phyloP scores from a whole-genome alignment of 2,113 vertebrate species.

The Platycercus adscitus region DNA sequence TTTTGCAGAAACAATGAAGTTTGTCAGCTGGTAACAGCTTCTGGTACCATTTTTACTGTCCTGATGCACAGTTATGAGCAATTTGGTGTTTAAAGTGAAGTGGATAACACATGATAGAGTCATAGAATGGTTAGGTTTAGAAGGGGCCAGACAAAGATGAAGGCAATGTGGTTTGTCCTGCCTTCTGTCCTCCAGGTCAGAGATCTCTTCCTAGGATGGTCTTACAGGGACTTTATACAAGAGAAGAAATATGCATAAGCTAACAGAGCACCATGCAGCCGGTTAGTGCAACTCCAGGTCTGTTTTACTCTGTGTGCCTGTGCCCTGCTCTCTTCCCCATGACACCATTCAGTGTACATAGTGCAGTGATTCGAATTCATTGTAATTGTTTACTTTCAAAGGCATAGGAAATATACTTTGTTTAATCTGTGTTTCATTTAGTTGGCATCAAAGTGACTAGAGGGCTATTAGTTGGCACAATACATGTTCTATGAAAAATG shows the following conservation, averaged over 20 bases:
- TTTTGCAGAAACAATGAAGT: not conserved
- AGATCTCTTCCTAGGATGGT: not conserved
- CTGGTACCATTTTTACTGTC: not conserved
- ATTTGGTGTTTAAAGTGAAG: not conserved
- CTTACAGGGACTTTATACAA: not conserved
- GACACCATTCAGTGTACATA: fast-evolving
- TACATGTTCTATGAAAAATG: not conserved
- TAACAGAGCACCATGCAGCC: not conserved
- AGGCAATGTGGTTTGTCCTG: not conserved
- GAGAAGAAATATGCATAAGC: not conserved
- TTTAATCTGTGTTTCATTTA: constrained; percentile 39
- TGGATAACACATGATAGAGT: not conserved
- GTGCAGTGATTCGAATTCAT: not conserved
- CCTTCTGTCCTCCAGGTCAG: not conserved
- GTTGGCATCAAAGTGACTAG: not conserved
- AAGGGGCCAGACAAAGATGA: not conserved
- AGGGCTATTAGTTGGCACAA: not conserved
- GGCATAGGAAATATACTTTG: not conserved
- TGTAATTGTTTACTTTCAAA: not conserved
- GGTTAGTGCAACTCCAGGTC: not conserved
- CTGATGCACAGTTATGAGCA: not conserved
- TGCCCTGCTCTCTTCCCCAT: not conserved
- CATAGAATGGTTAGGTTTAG: not conserved
- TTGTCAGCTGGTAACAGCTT: not conserved
- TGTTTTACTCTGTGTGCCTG: fast-evolving